These are phyloP conservation scores for Macrophya annulata DNA, from an alignment of 2,888 invertebrate species.

Conservation along the genomic window DNA sequence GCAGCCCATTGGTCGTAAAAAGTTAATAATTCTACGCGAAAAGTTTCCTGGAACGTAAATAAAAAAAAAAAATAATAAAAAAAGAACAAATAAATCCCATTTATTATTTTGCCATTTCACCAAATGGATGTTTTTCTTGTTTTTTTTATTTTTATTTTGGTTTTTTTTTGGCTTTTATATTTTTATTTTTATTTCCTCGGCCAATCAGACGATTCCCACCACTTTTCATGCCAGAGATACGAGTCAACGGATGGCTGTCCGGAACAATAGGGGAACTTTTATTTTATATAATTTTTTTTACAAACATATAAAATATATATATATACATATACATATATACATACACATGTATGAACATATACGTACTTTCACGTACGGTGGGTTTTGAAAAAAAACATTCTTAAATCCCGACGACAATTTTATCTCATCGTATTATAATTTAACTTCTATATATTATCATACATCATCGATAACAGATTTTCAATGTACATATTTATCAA, in stretches of 20 bases:
- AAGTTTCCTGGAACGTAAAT: neutral
- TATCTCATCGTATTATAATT: neutral
- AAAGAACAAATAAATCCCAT: neutral
- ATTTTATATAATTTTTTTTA: neutral
- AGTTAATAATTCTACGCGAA: neutral
- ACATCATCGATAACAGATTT: no score
- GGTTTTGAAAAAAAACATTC: neutral
- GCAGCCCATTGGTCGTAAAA: neutral
- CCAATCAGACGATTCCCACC: neutral
- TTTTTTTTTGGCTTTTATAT: no score
- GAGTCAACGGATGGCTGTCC: neutral
- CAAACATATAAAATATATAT: neutral
- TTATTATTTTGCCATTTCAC: conserved; percentile 34
- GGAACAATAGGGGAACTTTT: neutral
- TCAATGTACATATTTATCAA: no score
- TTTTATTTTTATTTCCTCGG: neutral
- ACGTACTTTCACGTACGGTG: no score
- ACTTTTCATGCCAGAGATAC: conserved; percentile 28
- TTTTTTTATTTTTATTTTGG: neutral
- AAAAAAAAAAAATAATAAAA: neutral
- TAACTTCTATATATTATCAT: no score
- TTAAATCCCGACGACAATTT: neutral
- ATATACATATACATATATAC: no score
- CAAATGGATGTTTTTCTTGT: neutral
- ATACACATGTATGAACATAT: no score